These are phyloP conservation scores for Tiphia femorata DNA, from an alignment of 2,888 invertebrate species.

Conservation along the genomic window DNA sequence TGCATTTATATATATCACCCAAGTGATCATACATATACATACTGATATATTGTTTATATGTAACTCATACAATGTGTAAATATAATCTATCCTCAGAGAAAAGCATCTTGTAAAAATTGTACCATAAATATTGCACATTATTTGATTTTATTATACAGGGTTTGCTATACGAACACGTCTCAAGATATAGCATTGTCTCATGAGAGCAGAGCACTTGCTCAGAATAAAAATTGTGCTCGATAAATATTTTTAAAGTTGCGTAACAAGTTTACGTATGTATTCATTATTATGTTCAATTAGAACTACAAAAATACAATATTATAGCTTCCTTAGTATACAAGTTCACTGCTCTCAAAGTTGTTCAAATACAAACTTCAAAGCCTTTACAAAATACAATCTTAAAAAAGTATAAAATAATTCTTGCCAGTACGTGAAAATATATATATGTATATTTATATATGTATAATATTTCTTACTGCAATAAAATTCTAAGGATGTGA, in stretches of 20 bases:
- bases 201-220: constrained; percentile 43
- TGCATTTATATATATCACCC: constrained; percentile 34
- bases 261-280: not conserved
- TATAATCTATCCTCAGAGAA: constrained; percentile 37
- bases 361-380: constrained; percentile 46
- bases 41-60: constrained; percentile 45
- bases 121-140: constrained; percentile 60
- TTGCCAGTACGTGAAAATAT: constrained; percentile 55
- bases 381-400: constrained; percentile 58
- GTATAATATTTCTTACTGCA: constrained; percentile 34
- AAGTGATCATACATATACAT: constrained; percentile 34
- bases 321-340: constrained; percentile 35
- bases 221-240: constrained; percentile 12
- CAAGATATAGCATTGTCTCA: constrained; percentile 35
- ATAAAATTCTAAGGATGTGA: constrained; percentile 27
- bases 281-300: not conserved
- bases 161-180: constrained; percentile 27
- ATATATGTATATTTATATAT: constrained; percentile 30
- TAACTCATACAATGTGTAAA: constrained; percentile 51
- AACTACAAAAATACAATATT: constrained; percentile 37
- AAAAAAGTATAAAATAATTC: constrained; percentile 64
- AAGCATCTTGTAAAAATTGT: constrained; percentile 47
- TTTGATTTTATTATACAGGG: constrained; percentile 32
- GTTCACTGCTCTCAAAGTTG: constrained; percentile 38
- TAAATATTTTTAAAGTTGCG: constrained; percentile 4